A percentile compares a stretch with the other conserved stretches of the same genome.
Conservation (phyloP, 1,140 invertebrate genomes). For the Dinothrombium tinctorium region DNA sequence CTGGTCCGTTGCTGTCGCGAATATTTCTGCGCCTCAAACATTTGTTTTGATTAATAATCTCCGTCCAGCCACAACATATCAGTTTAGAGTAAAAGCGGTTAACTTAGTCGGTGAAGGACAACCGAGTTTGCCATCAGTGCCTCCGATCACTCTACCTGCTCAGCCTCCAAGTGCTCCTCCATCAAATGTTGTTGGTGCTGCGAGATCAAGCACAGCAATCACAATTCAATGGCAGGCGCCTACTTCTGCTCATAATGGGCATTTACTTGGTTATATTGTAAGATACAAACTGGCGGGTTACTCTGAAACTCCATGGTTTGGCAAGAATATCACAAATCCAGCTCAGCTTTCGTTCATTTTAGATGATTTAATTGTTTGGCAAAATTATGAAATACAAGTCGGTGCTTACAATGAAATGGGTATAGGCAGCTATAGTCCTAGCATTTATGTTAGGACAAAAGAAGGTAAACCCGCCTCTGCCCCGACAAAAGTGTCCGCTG, state of each 20-base stretch:
- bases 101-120: constrained; percentile 49
- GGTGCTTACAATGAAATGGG: constrained; percentile 94
- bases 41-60: constrained; percentile 59
- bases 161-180: constrained; percentile 61
- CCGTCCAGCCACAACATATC: constrained; percentile 78
- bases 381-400: constrained; percentile 89
- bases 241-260: constrained; percentile 70
- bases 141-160: constrained; percentile 11
- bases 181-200: constrained; percentile 65
- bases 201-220: constrained; percentile 74
- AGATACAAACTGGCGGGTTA: constrained; percentile 75
- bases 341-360: constrained; percentile 76
- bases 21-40: constrained; percentile 49
- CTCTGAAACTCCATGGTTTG: constrained; percentile 34
- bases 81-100: constrained; percentile 80
- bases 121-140: constrained; percentile 1
- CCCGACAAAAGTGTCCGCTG: constrained; percentile 50
- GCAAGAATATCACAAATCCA: constrained; percentile 72
- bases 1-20: constrained; percentile 57
- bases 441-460: constrained; percentile 73
- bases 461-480: constrained; percentile 51
- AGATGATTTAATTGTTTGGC: constrained; percentile 85
- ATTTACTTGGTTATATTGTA: constrained; percentile 75
- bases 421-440: constrained; percentile 70
- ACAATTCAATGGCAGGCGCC: constrained; percentile 94